Evolutionary conservation across 2,888 invertebrate species (phyloP), one percentile per base, ranked within the genome.

Genomic region (Cyrtodaria siliqua): DNA sequence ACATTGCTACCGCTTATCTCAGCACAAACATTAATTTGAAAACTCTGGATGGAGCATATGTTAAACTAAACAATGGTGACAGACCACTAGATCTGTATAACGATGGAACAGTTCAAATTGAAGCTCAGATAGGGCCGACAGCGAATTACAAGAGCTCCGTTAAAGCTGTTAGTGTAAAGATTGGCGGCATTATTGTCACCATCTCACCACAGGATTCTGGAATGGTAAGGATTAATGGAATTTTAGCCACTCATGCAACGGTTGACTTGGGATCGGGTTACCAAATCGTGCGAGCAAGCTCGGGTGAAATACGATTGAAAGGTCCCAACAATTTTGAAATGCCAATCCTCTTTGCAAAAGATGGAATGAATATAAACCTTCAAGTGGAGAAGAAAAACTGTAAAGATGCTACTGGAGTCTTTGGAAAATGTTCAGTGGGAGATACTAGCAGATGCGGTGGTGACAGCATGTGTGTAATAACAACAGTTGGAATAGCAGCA

Each of bases 1-100:
- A 63, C 12, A 66, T 27, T 27, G 66, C 70, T 38, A 44, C 68
- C 3, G 69, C 59, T 59, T 77, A 76, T 12, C 26, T 86, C 6
- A 78, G 76, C 23, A 77, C 84, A n/a, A 72, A 83, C 57, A 83
- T 83, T 16, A 78, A 79, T 53, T 52, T 85, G 9, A 76, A 75
- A 27, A 78, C 83, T 38, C 49, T 87, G n/a, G 89, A 88, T 82
- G 87, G 88, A 12, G 69, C 85, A 0, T 76, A 66, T 33, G 38
- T 86, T 20, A 63, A 74, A 26, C 72, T 86, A 44, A 69, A 75
- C 52, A 72, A 52, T 52, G 29, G 61, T 12, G 67, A 70, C 29
- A 27, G 47, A 42, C 67, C 73, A 42, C 62, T 61, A 42, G 27
- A 20, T n/a, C 26, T 80, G 38, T 80, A 42, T 40, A 47, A 40